Conservation (phyloP, 2,888 invertebrate species). For the Pherbina coryleti region DNA sequence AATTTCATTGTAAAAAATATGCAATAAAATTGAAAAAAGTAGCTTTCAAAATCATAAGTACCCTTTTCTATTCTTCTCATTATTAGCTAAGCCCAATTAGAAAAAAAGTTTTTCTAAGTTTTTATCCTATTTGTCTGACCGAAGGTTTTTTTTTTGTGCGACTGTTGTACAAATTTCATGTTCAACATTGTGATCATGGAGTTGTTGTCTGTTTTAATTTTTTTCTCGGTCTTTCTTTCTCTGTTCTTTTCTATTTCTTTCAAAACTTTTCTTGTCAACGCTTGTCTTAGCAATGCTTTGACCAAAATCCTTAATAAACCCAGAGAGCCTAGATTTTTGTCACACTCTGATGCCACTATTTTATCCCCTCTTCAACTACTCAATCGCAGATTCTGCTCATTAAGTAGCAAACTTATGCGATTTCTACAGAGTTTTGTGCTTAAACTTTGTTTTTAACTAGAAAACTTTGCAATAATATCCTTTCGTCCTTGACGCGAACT, state of each 20-base stretch:
- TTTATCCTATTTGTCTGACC: too few species aligned
- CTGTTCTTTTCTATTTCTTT: not conserved
- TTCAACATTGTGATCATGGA: not conserved
- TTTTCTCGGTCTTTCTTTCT: not conserved
- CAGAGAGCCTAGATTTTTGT: not conserved
- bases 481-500: not conserved
- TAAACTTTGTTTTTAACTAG: slow-evolving; percentile 37
- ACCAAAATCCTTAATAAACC: not conserved
- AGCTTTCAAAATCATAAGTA: too few species aligned
- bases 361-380: not conserved
- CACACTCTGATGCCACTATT: not conserved
- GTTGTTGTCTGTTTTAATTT: not conserved
- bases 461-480: slow-evolving; percentile 36
- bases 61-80: not conserved
- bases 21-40: slow-evolving; percentile 23
- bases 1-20: slow-evolving; percentile 12
- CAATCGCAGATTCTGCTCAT: not conserved
- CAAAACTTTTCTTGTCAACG: slow-evolving; percentile 12
- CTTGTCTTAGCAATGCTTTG: slow-evolving; percentile 2
- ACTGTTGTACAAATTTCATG: not conserved
- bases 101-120: too few species aligned
- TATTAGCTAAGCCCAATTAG: not conserved
- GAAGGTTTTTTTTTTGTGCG: too few species aligned
- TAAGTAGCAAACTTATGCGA: not conserved
- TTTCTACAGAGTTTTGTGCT: not conserved